Evolutionary conservation across 2,888 invertebrate species (phyloP).

Genomic region (Oligia latruncula): DNA sequence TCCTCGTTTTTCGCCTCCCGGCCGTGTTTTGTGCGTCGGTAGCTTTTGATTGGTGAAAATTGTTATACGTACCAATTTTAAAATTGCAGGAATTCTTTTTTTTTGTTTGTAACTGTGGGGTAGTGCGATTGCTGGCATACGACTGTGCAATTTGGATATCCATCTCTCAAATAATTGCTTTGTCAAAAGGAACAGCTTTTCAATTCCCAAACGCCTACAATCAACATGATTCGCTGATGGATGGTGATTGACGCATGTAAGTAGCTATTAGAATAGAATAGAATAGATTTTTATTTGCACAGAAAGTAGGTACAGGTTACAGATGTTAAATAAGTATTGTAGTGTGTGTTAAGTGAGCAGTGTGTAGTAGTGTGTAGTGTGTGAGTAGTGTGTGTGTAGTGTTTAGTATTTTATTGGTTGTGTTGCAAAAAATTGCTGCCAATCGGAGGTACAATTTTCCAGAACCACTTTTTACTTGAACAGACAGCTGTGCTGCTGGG

Average conservation of each 20-base stretch:
- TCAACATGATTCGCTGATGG: background rate
- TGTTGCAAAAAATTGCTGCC: background rate
- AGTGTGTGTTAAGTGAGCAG: too few species aligned
- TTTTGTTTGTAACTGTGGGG: background rate
- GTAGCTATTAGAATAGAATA: background rate
- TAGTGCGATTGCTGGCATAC: too few species aligned
- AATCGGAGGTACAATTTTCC: background rate
- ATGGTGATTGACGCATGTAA: background rate
- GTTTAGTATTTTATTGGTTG: background rate
- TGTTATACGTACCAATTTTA: conserved; percentile 13
- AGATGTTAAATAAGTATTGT: too few species aligned
- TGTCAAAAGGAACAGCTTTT: background rate
- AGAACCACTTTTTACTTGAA: background rate
- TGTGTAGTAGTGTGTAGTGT: too few species aligned
- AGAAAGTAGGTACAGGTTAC: too few species aligned
- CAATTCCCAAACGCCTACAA: background rate
- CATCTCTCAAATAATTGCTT: background rate
- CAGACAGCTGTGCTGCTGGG: background rate
- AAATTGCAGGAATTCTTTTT: conserved; percentile 12
- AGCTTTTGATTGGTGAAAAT: conserved; percentile 47
- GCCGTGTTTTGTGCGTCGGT: conserved; percentile 11
- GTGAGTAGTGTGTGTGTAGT: too few species aligned
- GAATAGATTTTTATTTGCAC: too few species aligned
- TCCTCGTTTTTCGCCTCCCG: conserved; percentile 17
- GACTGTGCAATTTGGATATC: background rate